These are phyloP conservation scores for Apantesis nais DNA, from an alignment of 2,888 invertebrate species.

Conservation along the genomic window DNA sequence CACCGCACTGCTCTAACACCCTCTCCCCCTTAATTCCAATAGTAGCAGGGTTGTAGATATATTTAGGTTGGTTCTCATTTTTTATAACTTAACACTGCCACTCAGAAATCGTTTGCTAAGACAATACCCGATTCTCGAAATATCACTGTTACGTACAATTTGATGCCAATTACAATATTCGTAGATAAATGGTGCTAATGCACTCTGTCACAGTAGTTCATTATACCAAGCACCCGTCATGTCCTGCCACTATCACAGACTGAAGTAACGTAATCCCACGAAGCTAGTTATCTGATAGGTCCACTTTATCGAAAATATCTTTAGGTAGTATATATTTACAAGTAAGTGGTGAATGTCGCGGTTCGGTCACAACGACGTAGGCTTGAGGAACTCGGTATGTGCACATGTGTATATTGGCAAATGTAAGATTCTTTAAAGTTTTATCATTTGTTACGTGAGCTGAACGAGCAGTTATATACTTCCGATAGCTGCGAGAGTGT, in stretches of 20 bases:
- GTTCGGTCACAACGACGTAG: background rate
- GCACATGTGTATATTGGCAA: background rate
- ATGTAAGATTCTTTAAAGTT: background rate
- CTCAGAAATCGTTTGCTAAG: too few relatives aligned
- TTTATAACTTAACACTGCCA: too few relatives aligned
- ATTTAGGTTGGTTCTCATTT: background rate
- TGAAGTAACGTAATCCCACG: conserved; percentile 7
- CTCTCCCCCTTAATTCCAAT: too few relatives aligned
- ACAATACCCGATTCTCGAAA: background rate
- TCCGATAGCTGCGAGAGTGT: background rate
- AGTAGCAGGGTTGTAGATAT: background rate
- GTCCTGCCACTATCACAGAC: background rate
- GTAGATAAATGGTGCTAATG: background rate
- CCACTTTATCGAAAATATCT: conserved; percentile 4
- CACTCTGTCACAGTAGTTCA: background rate
- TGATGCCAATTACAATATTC: background rate
- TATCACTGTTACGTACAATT: background rate
- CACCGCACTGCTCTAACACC: too few relatives aligned
- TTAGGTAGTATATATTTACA: background rate
- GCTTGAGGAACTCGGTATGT: background rate
- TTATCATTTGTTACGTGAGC: background rate
- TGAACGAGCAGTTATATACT: background rate
- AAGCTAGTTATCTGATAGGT: conserved; percentile 12
- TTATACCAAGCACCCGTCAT: background rate
- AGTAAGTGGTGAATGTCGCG: background rate